Base-by-base conservation (phyloP, 2,888 invertebrate genomes). In the Synergus umbraculus region DNA sequence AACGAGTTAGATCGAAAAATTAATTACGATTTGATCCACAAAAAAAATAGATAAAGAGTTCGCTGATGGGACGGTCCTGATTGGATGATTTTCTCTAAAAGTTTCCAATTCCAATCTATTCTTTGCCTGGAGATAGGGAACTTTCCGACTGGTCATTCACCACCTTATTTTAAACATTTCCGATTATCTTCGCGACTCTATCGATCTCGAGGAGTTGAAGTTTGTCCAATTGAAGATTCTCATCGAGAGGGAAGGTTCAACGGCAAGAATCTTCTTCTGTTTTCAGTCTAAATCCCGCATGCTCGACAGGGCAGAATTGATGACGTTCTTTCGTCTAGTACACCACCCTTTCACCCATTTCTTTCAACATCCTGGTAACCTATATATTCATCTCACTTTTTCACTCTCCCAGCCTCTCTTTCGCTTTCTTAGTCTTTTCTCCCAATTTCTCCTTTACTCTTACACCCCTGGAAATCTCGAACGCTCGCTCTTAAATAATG, bases 401-500 rank as follows among this genome's bases (percentile, higher is more conserved):
- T 76, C 54, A 66, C 37, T 46, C 37, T n/a, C 37, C 60, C 37
- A 22, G n/a, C 18, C 15, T 77, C 44, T 73, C 78, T 18, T 73
- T 77, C 43, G 77, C 18, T 29, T 37, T 54, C 64, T 49, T 78
- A 22, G 13, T 18, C 15, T 58, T 77, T 22, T 76, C 46, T 13
- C 69, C n/a, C 58, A 44, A 60, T 41, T 46, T 77, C 67, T 63
- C 78, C 76, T 41, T 76, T 77, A 12, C 58, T 46, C 29, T 29
- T 29, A 29, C 0, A 4, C 79, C 41, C 60, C 43, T 76, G 29
- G 77, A 82, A 79, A 78, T 76, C 81, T 77, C 82, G 64, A 76
- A 79, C 76, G 69, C 37, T 18, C 76, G 79, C 82, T 80, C 79
- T 82, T 83, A 85, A 87, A 86, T 87, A 85, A 84, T 85, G 80